These are phyloP conservation scores for Paraescarpia echinospica DNA, from an alignment of 1,140 invertebrate species.

Conservation along the genomic window DNA sequence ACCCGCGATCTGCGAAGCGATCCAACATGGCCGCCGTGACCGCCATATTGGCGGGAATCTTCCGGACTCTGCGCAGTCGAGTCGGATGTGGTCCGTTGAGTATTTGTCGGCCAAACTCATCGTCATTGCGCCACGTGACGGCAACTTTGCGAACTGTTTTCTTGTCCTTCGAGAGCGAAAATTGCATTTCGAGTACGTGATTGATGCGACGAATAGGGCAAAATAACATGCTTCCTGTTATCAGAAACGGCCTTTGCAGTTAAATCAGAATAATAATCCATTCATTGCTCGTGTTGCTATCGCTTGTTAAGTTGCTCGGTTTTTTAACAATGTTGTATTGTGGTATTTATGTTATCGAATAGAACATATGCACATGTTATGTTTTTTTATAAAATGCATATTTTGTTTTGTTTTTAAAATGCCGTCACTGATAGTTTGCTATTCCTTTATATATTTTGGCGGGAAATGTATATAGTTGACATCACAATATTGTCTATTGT, in stretches of 20 bases:
- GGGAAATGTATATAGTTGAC: too few species aligned
- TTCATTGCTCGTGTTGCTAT: too few species aligned
- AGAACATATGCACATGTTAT: too few species aligned
- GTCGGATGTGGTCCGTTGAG: slow-evolving; percentile 19
- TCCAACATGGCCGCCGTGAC: background rate
- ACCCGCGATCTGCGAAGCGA: background rate
- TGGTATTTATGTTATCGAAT: too few species aligned
- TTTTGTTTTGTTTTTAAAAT: too few species aligned
- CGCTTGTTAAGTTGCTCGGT: too few species aligned
- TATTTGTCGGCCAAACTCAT: slow-evolving; percentile 21
- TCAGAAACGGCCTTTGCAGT: background rate
- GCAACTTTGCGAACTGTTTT: background rate
- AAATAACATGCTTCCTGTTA: background rate
- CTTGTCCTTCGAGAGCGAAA: background rate
- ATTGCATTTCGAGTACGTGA: background rate
- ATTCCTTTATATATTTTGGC: too few species aligned
- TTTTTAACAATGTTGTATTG: too few species aligned
- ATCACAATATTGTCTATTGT: too few species aligned
- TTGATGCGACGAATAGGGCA: background rate
- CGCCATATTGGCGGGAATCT: slow-evolving; percentile 6
- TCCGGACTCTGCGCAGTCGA: background rate
- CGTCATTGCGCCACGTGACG: slow-evolving; percentile 10
- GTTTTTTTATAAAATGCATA: too few species aligned
- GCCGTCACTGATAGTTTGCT: too few species aligned
- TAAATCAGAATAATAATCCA: too few species aligned